These are phyloP conservation scores for Falco naumanni DNA, from an alignment of 2,797 vertebrate genomes.

Conservation along the genomic window DNA sequence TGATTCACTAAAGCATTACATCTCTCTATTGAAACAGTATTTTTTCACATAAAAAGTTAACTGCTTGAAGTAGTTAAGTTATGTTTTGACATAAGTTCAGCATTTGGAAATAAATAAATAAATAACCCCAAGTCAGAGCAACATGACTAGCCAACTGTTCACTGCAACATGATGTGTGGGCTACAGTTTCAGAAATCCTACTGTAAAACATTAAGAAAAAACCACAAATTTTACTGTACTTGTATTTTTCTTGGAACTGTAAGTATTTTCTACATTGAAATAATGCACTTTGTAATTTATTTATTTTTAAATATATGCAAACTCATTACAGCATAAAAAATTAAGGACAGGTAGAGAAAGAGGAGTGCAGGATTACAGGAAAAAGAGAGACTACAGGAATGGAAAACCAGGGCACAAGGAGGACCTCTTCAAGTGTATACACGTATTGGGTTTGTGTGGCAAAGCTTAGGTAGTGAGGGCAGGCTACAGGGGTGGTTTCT, in stretches of 20 bases:
- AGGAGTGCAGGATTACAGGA: background rate
- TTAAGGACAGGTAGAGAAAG: background rate
- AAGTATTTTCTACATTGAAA: background rate
- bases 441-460: background rate
- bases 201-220: background rate
- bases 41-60: background rate
- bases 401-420: background rate
- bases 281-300: background rate
- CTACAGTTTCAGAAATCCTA: background rate
- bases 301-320: background rate
- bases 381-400: background rate
- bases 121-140: background rate
- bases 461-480: background rate
- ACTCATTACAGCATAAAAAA: background rate
- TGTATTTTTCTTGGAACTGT: background rate
- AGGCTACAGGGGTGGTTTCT: background rate
- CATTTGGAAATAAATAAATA: background rate
- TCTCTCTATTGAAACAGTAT: background rate
- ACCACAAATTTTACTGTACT: rapidly evolving
- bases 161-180: background rate
- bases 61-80: background rate
- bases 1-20: background rate
- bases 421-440: background rate
- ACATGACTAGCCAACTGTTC: background rate
- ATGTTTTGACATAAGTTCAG: background rate